Conservation (phyloP, 2,113 vertebrate species). For the Capreolus pygargus region DNA sequence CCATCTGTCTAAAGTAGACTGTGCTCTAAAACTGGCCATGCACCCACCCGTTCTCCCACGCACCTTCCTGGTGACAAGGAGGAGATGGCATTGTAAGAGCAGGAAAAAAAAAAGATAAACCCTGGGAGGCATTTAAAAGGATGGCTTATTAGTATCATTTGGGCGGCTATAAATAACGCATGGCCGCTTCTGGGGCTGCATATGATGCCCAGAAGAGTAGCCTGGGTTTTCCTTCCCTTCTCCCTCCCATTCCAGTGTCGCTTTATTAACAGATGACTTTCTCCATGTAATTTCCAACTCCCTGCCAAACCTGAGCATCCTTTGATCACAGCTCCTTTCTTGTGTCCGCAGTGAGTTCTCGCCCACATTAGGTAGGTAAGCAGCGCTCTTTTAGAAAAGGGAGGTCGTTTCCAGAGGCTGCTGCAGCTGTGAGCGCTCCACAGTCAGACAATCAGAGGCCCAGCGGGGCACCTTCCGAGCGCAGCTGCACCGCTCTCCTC, state of each 20-base stretch:
- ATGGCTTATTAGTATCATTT: constrained; percentile 69
- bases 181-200: constrained; percentile 66
- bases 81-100: constrained; percentile 69
- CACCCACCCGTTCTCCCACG: constrained; percentile 76
- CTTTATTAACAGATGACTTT: background rate
- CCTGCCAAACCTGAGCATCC: background rate
- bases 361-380: constrained; percentile 21
- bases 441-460: constrained; percentile 80
- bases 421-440: constrained; percentile 76
- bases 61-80: constrained; percentile 73
- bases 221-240: constrained; percentile 17
- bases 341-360: background rate
- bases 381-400: background rate
- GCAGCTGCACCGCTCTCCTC: constrained; percentile 83
- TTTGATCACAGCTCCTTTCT: constrained; percentile 53
- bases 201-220: constrained; percentile 58
- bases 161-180: constrained; percentile 63
- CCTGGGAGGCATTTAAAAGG: constrained; percentile 62
- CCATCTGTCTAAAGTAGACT: constrained; percentile 79
- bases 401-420: constrained; percentile 55
- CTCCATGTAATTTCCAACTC: background rate
- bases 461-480: constrained; percentile 82
- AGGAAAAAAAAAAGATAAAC: constrained; percentile 43
- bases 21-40: constrained; percentile 76
- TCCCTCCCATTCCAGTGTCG: background rate